phyloP scores from a whole-genome alignment of 2,113 vertebrate species.

The Elephantulus edwardii region DNA sequence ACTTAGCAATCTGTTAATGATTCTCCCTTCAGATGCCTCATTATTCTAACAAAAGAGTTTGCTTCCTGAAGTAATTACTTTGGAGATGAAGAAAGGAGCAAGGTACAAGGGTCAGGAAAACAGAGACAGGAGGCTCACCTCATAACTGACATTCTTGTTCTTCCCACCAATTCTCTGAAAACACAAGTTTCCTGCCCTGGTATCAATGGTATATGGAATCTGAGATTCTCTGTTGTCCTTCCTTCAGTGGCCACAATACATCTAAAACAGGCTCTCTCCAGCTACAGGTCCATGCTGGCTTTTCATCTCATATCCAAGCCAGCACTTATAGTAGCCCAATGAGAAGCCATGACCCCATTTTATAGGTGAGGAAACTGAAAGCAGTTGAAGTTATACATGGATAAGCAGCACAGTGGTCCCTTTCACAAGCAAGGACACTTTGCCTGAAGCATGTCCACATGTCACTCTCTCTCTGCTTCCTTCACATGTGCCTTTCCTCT shows the following conservation, averaged over 20 bases:
- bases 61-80: not conserved
- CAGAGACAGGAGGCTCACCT: not conserved
- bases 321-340: not conserved
- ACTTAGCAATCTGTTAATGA: not conserved
- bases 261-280: not conserved
- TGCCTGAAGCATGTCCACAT: rapidly evolving
- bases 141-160: not conserved
- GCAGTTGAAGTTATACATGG: not conserved
- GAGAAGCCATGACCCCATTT: not conserved
- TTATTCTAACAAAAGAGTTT: not conserved
- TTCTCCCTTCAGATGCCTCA: not conserved
- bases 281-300: not conserved
- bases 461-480: too few species aligned
- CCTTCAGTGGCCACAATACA: not conserved
- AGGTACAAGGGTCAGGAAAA: not conserved
- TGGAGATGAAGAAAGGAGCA: not conserved
- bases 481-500: not conserved
- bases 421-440: not conserved
- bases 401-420: not conserved
- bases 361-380: not conserved
- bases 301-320: not conserved
- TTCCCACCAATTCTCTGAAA: not conserved
- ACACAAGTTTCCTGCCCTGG: rapidly evolving
- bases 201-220: not conserved
- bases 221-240: not conserved